These are phyloP conservation scores for Vanessa cardui DNA, from an alignment of 2,888 invertebrate genomes.

Conservation along the genomic window DNA sequence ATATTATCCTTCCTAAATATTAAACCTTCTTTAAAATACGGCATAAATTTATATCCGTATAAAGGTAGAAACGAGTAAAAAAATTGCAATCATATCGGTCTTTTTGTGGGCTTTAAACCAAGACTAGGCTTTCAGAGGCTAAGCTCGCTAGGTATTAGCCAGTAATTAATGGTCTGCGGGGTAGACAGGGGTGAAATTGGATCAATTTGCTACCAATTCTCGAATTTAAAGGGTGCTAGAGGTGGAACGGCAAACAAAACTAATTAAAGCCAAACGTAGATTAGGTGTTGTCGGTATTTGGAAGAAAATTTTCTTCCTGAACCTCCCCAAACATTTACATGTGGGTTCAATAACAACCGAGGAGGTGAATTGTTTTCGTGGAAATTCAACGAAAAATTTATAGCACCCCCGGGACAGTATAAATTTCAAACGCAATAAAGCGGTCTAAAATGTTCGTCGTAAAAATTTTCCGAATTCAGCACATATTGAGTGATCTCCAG, in stretches of 20 bases:
- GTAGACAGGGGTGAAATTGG: slow-evolving; percentile 73
- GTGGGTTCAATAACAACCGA: slow-evolving; percentile 37
- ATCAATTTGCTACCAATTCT: slow-evolving; percentile 76
- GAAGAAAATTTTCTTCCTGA: slow-evolving; percentile 31
- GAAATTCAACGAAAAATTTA: slow-evolving; percentile 63
- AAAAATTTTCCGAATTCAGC: slow-evolving; percentile 78
- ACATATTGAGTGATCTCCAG: slow-evolving; percentile 75
- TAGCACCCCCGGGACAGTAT: slow-evolving; percentile 62
- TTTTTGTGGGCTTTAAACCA: slow-evolving; percentile 78
- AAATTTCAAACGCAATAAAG: slow-evolving; percentile 73
- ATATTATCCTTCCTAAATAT: too few species aligned
- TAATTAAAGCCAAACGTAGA: slow-evolving; percentile 58
- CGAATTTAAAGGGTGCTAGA: slow-evolving; percentile 54
- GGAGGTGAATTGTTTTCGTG: slow-evolving; percentile 53
- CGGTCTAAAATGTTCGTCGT: slow-evolving; percentile 63
- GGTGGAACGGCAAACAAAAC: slow-evolving; percentile 49
- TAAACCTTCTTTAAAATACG: too few species aligned
- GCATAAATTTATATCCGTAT: too few species aligned
- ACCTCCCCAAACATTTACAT: slow-evolving; percentile 31
- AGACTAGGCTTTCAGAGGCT: slow-evolving; percentile 60
- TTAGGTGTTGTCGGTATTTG: slow-evolving; percentile 49
- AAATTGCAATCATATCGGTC: slow-evolving; percentile 75
- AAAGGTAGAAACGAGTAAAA: slow-evolving; percentile 70
- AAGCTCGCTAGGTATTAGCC: slow-evolving; percentile 59
- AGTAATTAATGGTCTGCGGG: slow-evolving; percentile 76